Evolutionary conservation across 2,113 vertebrate species (phyloP).

Genomic region (Varanus komodoensis): DNA sequence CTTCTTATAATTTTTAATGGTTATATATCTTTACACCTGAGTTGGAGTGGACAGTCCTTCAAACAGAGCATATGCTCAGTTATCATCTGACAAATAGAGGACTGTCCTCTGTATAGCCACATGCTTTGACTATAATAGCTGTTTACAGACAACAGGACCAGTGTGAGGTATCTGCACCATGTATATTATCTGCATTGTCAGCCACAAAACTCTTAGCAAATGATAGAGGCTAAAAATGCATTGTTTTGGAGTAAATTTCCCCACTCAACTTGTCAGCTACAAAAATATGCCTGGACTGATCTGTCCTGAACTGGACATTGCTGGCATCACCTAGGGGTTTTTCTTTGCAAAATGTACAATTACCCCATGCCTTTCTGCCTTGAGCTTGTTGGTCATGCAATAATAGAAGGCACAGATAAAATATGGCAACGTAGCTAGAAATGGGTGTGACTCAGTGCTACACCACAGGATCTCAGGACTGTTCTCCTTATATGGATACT

Average conservation of each 20-base stretch:
- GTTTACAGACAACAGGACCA: not conserved
- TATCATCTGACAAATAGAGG: too few species aligned
- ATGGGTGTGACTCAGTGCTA: not conserved
- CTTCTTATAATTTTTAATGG: too few species aligned
- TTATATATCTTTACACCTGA: too few species aligned
- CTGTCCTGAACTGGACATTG: not conserved
- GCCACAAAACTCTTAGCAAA: not conserved
- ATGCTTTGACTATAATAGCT: not conserved
- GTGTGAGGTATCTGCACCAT: not conserved
- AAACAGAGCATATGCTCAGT: too few species aligned
- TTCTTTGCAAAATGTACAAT: not conserved
- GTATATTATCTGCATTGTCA: not conserved
- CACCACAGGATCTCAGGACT: not conserved
- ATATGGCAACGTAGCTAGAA: not conserved
- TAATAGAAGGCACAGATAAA: not conserved
- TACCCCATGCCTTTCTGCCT: too few species aligned
- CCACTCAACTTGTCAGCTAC: not conserved
- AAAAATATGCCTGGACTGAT: slow-evolving; percentile 7
- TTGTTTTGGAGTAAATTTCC: not conserved
- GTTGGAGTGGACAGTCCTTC: too few species aligned
- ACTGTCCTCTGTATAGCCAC: not conserved
- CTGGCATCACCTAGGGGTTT: not conserved
- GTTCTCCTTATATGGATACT: not conserved
- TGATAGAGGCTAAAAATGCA: not conserved
- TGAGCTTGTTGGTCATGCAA: not conserved